phyloP scores from a whole-genome alignment of 2,797 vertebrate species.

The Xenops minutus region DNA sequence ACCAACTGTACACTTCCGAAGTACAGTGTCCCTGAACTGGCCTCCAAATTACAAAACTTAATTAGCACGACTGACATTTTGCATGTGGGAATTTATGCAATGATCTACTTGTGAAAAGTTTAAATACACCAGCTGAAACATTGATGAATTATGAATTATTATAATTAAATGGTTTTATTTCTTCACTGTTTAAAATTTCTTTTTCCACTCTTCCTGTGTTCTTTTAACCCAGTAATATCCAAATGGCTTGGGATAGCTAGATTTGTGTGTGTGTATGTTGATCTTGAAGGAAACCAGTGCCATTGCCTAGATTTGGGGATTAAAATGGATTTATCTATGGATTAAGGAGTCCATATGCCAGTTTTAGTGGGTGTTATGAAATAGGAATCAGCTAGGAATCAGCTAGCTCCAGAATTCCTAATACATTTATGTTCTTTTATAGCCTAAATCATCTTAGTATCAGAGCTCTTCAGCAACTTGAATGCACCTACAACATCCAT shows the following conservation, averaged over 20 bases:
- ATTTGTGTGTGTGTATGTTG: background rate
- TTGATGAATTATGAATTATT: conserved; percentile 31
- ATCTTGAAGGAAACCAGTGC: background rate
- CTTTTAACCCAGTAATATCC: background rate
- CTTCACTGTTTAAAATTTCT: background rate
- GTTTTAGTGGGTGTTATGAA: conserved; percentile 18
- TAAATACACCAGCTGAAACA: background rate
- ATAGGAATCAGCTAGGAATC: conserved; percentile 5
- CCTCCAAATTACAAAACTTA: conserved; percentile 1
- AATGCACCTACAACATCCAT: conserved; percentile 2
- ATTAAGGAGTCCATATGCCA: conserved; percentile 36
- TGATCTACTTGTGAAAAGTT: background rate
- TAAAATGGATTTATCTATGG: conserved; percentile 15
- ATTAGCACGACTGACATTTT: conserved; percentile 16
- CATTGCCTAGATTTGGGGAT: conserved; percentile 8
- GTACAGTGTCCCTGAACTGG: background rate
- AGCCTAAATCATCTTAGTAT: conserved; percentile 37
- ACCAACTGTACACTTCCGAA: background rate
- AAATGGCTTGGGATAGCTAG: background rate
- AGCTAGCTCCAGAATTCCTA: conserved; percentile 28
- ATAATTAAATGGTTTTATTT: conserved; percentile 1
- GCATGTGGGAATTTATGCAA: conserved; percentile 36
- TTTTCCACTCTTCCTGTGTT: background rate
- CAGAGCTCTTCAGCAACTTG: conserved; percentile 31
- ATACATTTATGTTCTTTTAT: conserved; percentile 13